A percentile compares a stretch with the other conserved stretches of the same genome.
phyloP scores from a whole-genome alignment of 2,797 vertebrate species.

The Enteromius mattozi region DNA sequence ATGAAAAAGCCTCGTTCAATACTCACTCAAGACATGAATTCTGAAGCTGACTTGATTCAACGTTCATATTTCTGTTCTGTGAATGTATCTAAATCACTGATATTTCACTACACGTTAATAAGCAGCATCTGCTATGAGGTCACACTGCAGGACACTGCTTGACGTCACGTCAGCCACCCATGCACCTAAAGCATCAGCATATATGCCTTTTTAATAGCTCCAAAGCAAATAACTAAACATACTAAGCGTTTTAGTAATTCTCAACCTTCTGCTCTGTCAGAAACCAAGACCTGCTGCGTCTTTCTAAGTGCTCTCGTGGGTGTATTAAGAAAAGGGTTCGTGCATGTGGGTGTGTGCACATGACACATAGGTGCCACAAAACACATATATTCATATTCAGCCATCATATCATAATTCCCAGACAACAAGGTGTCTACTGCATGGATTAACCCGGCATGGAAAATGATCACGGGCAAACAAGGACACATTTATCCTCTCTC shows the following conservation, averaged over 20 bases:
- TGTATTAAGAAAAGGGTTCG: conserved; percentile 50
- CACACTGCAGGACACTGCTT: neutral
- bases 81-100: neutral
- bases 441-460: neutral
- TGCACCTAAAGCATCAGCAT: neutral
- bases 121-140: neutral
- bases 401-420: conserved; percentile 25
- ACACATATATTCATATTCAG: conserved; percentile 25
- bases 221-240: neutral
- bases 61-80: neutral
- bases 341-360: conserved; percentile 54
- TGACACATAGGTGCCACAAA: conserved; percentile 26
- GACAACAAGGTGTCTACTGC: conserved; percentile 24
- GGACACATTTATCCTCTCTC: neutral
- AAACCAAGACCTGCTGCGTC: conserved; percentile 7
- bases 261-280: neutral
- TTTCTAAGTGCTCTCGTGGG: neutral
- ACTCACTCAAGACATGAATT: neutral
- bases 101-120: neutral
- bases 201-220: neutral
- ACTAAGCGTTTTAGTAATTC: neutral
- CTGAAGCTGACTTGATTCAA: neutral
- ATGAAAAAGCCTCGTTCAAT: neutral
- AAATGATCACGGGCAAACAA: neutral
- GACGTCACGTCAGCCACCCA: neutral